Base-by-base conservation (phyloP, 2,797 vertebrate species). In the Numenius phaeopus region DNA sequence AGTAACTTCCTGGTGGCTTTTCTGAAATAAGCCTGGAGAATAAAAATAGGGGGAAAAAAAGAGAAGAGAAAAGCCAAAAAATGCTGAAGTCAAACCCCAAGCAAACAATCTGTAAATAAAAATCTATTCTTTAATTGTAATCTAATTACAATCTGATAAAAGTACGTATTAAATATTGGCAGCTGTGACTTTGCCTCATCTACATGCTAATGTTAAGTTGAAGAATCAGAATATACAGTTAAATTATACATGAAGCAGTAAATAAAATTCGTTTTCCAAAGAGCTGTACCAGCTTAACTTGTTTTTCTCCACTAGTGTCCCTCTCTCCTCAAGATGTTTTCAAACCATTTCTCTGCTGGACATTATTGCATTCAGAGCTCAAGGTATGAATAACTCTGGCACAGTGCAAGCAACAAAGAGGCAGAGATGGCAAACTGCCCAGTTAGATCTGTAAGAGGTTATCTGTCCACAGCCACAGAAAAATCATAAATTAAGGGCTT, bases 11-110 rank as follows among this genome's bases (percentile, higher is more conserved):
- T 10, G 96, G 76, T 14, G 98, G 97, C 83, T 98, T 98, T 97
- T 99, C 98, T 42, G 98, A 98, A 96, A 99, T 98, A 73, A 99
- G 97, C 94, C 99, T 99, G 95, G 73, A 55, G 84, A 89, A 92
- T 39, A 30, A 92, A 92, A 79, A 61, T 27, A 78, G 50, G 18
- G 26, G 22, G 3, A 13, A 13, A 18, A 37, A 55, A 39, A 4
- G 9, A 24, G 3, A 44, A 47, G 4, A 69, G 87, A 59, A 73
- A 37, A 14, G 1, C 3, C 27, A 44, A 71, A 57, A 78, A 69
- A 57, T 39, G 40, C 27, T 46, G 34, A 81, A 73, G 39, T 86
- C 32, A 75, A 97, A 69, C 10, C 26, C 27, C 52, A 94, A 83
- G 34, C 54, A 66, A 97, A 70, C 23, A 79, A 57, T 57, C 26